A percentile compares a stretch with the other conserved stretches of the same genome.
Conservation (phyloP, 2,797 vertebrate genomes). For the Arnoldichthys spilopterus region DNA sequence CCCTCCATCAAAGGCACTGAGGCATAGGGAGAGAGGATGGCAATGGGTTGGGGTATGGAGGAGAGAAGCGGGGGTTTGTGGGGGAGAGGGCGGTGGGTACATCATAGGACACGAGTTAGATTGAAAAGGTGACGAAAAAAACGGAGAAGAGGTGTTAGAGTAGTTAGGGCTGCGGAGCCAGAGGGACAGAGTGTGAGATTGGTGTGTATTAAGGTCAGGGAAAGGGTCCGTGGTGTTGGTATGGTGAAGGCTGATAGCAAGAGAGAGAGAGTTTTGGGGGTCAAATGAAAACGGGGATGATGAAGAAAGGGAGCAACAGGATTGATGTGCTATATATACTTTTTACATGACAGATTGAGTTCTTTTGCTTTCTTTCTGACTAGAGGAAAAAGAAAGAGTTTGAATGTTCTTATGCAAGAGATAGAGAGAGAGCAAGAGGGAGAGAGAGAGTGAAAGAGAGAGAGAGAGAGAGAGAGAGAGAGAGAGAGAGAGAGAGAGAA, state of each 20-base stretch:
- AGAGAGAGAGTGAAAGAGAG: conserved; percentile 23
- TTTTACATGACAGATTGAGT: conserved; percentile 21
- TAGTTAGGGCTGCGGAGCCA: conserved; percentile 7
- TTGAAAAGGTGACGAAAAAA: conserved; percentile 41
- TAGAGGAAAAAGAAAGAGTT: conserved; percentile 7
- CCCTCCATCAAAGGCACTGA: conserved; percentile 73
- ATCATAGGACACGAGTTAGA: conserved; percentile 49
- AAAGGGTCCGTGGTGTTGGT: neutral
- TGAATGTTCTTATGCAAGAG: conserved; percentile 6
- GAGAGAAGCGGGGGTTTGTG: conserved; percentile 44
- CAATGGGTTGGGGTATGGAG: conserved; percentile 59
- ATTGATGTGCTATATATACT: neutral
- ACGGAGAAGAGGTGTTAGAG: conserved; percentile 34
- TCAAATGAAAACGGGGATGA: conserved; percentile 27
- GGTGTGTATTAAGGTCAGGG: conserved; percentile 29
- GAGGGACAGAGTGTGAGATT: conserved; percentile 25
- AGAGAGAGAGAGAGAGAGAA: conserved; percentile 21
- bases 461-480: conserved; percentile 51
- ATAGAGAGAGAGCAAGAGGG: conserved; percentile 41
- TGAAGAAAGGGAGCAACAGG: conserved; percentile 11
- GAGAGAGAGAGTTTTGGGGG: neutral
- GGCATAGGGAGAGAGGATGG: conserved; percentile 64
- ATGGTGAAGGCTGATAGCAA: conserved; percentile 11
- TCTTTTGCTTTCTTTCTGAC: conserved; percentile 13
- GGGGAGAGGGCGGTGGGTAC: conserved; percentile 58